Evolutionary conservation across 1,140 invertebrate genomes (phyloP).

Genomic region (Lepidotrigona ventralis): DNA sequence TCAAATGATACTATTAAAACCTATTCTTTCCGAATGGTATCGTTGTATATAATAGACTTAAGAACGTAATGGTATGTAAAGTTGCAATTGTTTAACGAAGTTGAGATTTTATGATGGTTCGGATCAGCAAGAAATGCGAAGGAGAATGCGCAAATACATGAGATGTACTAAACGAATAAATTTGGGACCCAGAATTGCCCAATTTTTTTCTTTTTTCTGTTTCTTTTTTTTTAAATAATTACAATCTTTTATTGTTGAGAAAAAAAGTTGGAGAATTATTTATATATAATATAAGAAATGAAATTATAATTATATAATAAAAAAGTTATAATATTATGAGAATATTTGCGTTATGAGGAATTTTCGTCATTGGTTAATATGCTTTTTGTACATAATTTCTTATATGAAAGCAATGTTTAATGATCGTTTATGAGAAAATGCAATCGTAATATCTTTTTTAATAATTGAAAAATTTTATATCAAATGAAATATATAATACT

Average conservation of each 20-base stretch:
- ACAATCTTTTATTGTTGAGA: constrained; percentile 17
- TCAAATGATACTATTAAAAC: constrained; percentile 66
- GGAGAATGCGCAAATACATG: constrained; percentile 16
- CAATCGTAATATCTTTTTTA: constrained; percentile 12
- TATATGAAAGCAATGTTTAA: constrained; percentile 21
- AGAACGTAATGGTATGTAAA: constrained; percentile 70
- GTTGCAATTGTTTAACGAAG: constrained; percentile 69
- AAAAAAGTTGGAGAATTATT: constrained; percentile 8
- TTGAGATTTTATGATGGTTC: constrained; percentile 54
- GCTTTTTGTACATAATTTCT: constrained; percentile 47
- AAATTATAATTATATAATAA: constrained; percentile 15
- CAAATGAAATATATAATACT: constrained; percentile 23
- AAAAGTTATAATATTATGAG: constrained; percentile 8
- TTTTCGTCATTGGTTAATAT: constrained; percentile 29
- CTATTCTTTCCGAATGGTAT: constrained; percentile 73
- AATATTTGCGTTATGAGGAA: constrained; percentile 1
- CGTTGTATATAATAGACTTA: constrained; percentile 79
- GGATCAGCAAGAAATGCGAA: constrained; percentile 2
- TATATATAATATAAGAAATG: background rate
- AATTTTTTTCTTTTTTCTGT: background rate
- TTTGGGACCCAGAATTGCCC: constrained; percentile 59
- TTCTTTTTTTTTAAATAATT: constrained; percentile 16
- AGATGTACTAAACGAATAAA: constrained; percentile 42
- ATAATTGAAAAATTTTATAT: constrained; percentile 40
- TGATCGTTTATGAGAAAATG: constrained; percentile 12